phyloP scores from a whole-genome alignment of 2,113 vertebrate species.

The Synchiropus splendidus region DNA sequence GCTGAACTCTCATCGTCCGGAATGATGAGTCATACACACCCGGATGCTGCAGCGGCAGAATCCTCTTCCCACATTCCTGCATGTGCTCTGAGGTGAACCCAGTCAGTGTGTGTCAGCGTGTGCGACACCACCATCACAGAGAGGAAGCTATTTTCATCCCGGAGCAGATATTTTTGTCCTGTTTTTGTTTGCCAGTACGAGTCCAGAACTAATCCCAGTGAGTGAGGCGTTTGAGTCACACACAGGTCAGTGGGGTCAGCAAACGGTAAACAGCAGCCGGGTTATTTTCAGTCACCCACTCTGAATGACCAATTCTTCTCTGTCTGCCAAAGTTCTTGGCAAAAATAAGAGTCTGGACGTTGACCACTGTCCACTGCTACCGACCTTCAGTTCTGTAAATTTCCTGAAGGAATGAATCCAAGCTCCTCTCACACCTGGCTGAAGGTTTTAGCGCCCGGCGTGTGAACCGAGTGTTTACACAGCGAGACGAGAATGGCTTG shows the following conservation, averaged over 20 bases:
- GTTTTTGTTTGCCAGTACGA: slow-evolving; percentile 58
- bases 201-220: slow-evolving; percentile 14
- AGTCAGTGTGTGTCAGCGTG: too few species aligned
- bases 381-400: slow-evolving; percentile 59
- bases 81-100: too few species aligned
- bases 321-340: slow-evolving; percentile 42
- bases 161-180: slow-evolving; percentile 60
- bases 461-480: slow-evolving; percentile 3
- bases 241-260: slow-evolving; percentile 62
- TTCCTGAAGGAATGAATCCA: slow-evolving; percentile 41
- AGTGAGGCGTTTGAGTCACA: slow-evolving; percentile 36
- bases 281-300: slow-evolving; percentile 63
- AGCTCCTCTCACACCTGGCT: slow-evolving; percentile 55
- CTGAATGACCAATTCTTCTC: slow-evolving; percentile 65
- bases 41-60: too few species aligned
- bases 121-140: background rate
- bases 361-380: slow-evolving; percentile 51
- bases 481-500: too few species aligned
- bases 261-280: slow-evolving; percentile 61
- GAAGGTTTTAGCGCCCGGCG: slow-evolving; percentile 60
- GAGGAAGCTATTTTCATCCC: slow-evolving; percentile 29
- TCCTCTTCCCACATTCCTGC: too few species aligned
- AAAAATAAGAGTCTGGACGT: slow-evolving; percentile 38
- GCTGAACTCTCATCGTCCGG: too few species aligned
- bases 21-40: too few species aligned